Conservation (phyloP, 2,797 vertebrate genomes). For the Tamandua tetradactyla region DNA sequence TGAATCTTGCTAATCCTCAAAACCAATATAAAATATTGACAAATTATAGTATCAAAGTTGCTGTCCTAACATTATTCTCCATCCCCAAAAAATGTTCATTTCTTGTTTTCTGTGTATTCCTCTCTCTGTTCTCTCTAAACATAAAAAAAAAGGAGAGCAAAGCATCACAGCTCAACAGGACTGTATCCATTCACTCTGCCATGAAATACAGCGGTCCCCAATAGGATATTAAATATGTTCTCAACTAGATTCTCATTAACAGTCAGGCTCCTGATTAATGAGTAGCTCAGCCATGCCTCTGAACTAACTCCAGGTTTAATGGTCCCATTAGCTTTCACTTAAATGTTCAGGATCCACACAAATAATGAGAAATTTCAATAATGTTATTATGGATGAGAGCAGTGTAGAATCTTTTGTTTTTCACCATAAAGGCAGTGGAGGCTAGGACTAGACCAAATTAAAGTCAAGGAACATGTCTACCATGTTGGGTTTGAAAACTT, state of each 20-base stretch:
- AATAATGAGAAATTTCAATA: slow-evolving; percentile 71
- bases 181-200: background rate
- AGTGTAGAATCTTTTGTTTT: slow-evolving; percentile 38
- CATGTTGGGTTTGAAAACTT: background rate
- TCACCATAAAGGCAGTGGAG: background rate
- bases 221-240: slow-evolving; percentile 82
- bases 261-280: slow-evolving; percentile 84
- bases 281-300: slow-evolving; percentile 61
- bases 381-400: slow-evolving; percentile 63
- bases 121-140: background rate
- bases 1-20: slow-evolving; percentile 22
- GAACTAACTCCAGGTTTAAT: slow-evolving; percentile 62
- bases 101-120: background rate
- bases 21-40: slow-evolving; percentile 20
- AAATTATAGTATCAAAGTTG: background rate
- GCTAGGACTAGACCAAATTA: background rate
- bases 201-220: background rate
- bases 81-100: background rate
- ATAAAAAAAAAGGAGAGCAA: background rate
- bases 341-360: slow-evolving; percentile 60
- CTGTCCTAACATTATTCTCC: background rate
- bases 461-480: background rate
- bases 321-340: slow-evolving; percentile 69
- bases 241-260: slow-evolving; percentile 87
- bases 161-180: background rate